phyloP scores from a whole-genome alignment of 37 sponge, comb jelly and placozoan genomes.

The Cladorhizidae sp. region DNA sequence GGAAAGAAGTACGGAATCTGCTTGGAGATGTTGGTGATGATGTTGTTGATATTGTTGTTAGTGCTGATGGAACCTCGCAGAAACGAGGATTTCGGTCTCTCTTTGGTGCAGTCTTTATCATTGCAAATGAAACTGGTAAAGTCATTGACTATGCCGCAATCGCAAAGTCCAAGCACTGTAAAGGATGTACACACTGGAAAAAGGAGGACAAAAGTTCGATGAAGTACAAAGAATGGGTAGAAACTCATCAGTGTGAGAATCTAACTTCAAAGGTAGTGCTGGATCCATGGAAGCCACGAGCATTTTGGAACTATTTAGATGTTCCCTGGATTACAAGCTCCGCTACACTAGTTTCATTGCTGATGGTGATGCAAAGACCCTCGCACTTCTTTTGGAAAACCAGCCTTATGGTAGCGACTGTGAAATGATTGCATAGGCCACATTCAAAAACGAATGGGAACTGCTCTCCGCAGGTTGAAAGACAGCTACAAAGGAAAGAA shows the following conservation, averaged over 20 bases:
- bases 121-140: constrained; percentile 11
- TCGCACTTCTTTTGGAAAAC: constrained; percentile 1
- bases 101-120: constrained; percentile 9
- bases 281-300: constrained; percentile 26
- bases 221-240: constrained; percentile 13
- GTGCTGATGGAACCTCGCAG: constrained; percentile 20
- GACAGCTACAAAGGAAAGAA: constrained; percentile 10
- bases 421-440: constrained; percentile 43
- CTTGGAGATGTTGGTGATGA: neutral
- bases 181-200: constrained; percentile 13
- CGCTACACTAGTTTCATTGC: constrained; percentile 4
- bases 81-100: constrained; percentile 20
- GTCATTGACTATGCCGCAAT: constrained; percentile 23
- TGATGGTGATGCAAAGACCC: constrained; percentile 30
- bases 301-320: neutral
- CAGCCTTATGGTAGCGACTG: constrained; percentile 29
- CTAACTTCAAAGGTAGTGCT: constrained; percentile 24
- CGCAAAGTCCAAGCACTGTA: constrained; percentile 25
- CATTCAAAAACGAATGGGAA: constrained; percentile 45
- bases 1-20: neutral
- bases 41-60: constrained; percentile 6
- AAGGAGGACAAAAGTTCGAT: neutral
- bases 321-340: constrained; percentile 1
- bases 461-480: constrained; percentile 17
- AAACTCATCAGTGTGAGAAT: constrained; percentile 2